These are phyloP conservation scores for Apotomis turbidana DNA, from an alignment of 2,888 invertebrate species.

Conservation along the genomic window DNA sequence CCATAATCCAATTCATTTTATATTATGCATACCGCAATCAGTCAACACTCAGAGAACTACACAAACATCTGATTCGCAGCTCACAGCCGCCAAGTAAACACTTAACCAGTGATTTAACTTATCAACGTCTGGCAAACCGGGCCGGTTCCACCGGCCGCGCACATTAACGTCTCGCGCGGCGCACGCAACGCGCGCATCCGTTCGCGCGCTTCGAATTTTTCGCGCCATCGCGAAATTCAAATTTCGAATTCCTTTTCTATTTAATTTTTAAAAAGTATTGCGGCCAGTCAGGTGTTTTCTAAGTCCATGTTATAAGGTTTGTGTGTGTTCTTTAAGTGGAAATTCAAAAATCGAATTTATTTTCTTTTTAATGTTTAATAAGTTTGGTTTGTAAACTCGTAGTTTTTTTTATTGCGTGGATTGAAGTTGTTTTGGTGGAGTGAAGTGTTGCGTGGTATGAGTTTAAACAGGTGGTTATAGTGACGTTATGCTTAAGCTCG, in stretches of 20 bases:
- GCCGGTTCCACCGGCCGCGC: constrained; percentile 64
- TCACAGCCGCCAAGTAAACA: neutral
- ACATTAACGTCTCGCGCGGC: constrained; percentile 67
- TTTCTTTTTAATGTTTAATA: constrained; percentile 9
- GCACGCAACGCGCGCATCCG: constrained; percentile 77
- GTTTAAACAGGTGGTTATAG: constrained; percentile 38
- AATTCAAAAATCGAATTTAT: too few relatives aligned
- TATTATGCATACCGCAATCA: neutral
- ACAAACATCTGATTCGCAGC: neutral
- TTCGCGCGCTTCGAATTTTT: constrained; percentile 66
- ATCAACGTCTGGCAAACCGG: constrained; percentile 47
- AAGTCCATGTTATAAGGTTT: neutral
- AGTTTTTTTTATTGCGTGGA: neutral
- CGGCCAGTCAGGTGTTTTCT: neutral
- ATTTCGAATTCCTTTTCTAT: constrained; percentile 49
- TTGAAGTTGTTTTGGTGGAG: constrained; percentile 20
- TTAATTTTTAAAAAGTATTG: constrained; percentile 34
- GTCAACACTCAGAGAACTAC: too few relatives aligned
- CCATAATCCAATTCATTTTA: neutral
- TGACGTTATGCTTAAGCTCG: constrained; percentile 17
- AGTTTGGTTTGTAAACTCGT: neutral
- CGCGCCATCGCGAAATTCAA: constrained; percentile 66
- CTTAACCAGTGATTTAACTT: constrained; percentile 37
- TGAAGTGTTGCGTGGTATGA: constrained; percentile 38
- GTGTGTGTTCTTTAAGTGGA: neutral